Evolutionary conservation across 2,888 invertebrate species (phyloP), one percentile per base, ranked within the genome.

Genomic region (Pharmacophagus antenor): DNA sequence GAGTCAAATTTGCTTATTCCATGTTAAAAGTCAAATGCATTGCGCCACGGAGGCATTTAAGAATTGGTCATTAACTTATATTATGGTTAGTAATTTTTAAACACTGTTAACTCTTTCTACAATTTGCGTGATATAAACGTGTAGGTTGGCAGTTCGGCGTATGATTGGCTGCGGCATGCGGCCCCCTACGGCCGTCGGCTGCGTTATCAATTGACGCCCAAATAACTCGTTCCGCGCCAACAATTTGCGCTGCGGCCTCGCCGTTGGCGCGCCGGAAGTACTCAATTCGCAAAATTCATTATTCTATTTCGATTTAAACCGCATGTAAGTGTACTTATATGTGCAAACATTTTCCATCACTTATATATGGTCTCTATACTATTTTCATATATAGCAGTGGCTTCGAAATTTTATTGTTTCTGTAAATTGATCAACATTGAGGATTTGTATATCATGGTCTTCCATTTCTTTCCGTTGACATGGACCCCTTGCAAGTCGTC

Each of bases 211-310:
- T 76, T 73, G 74, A 72, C 74, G 73, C 74, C 73, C 70, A 69
- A 76, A 72, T 69, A 76, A 74, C 69, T 60, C 65, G 65, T 68
- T 62, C 61, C 62, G 63, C 65, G 66, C 60, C 70, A 76, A 70
- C 82, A 81, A 80, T 82, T 82, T 81, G 74, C 81, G 77, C 73
- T 71, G 76, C 51, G 18, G 21, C 52, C 21, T 8, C 46, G 31
- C 15, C 77, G 69, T 66, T 69, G 65, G 66, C 65, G 61, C 64
- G 69, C 70, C 82, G 87, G 87, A 88, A 80, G 77, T 75, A 41
- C 65, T 65, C 83, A 82, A 86, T 88, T 85, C 71, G 85, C 83
- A 65, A 84, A 85, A 85, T 85, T 84, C 70, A 67, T 69, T 70
- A 74, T 71, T 71, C 72, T 66, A 69, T 71, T 66, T 66, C 64